Percentiles rank a stretch among this genome's conserved stretches.
These are phyloP conservation scores for Drosophila hydei DNA, from an alignment of 1,140 invertebrate genomes.

Conservation along the genomic window DNA sequence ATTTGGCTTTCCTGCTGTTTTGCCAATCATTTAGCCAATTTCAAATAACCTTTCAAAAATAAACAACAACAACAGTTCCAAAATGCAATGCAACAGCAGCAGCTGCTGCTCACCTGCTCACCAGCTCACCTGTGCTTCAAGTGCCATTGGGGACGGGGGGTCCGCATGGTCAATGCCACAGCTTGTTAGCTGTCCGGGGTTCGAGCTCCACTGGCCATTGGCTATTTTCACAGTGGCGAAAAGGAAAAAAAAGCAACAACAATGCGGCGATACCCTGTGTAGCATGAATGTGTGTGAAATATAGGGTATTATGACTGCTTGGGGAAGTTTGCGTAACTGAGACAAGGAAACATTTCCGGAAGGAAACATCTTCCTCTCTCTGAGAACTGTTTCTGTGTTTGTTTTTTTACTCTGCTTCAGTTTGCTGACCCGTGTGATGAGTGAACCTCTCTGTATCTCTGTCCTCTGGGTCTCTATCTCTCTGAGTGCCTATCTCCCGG, in stretches of 20 bases:
- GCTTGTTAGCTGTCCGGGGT: slow-evolving; percentile 42
- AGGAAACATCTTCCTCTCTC: too few species aligned
- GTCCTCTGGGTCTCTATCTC: too few species aligned
- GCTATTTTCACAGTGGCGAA: slow-evolving; percentile 43
- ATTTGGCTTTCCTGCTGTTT: slow-evolving; percentile 13
- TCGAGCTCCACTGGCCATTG: slow-evolving; percentile 36
- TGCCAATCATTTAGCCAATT: slow-evolving; percentile 39
- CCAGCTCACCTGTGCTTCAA: slow-evolving; percentile 1
- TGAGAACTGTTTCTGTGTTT: too few species aligned
- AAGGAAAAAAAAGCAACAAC: slow-evolving; percentile 13
- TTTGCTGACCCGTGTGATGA: too few species aligned
- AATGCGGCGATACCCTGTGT: slow-evolving; percentile 1
- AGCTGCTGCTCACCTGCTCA: slow-evolving; percentile 36
- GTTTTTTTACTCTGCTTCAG: too few species aligned
- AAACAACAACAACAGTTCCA: slow-evolving; percentile 15
- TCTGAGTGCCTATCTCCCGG: too few species aligned
- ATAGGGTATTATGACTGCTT: too few species aligned
- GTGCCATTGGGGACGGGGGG: slow-evolving; percentile 8
- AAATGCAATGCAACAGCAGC: slow-evolving; percentile 28
- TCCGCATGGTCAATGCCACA: slow-evolving; percentile 62
- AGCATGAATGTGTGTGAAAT: not conserved
- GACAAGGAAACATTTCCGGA: too few species aligned
- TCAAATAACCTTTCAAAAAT: slow-evolving; percentile 39
- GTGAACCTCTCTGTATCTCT: too few species aligned
- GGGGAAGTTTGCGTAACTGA: too few species aligned